Evolutionary conservation across 2,888 invertebrate species (phyloP).

Genomic region (Clusia tigrina): DNA sequence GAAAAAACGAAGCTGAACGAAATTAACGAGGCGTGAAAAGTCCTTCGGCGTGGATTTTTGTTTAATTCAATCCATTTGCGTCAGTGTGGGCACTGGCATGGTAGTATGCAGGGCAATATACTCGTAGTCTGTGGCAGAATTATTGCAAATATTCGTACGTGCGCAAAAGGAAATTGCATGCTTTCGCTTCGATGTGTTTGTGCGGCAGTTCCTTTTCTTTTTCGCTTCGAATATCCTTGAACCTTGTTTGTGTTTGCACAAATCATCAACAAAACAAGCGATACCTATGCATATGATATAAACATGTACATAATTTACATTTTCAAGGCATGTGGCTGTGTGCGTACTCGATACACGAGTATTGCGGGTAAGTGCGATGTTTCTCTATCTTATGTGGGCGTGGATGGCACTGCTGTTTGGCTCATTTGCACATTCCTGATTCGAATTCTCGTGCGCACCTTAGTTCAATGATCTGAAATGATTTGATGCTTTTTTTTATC

Average conservation of each 20-base stretch:
- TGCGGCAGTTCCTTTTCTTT: not conserved
- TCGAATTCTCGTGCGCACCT: not conserved
- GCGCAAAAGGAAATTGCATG: no score
- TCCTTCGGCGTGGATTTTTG: conserved; percentile 34
- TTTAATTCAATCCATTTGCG: conserved; percentile 28
- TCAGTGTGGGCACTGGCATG: not conserved
- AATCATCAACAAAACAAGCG: conserved; percentile 18
- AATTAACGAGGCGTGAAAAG: conserved; percentile 57
- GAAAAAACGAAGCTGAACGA: conserved; percentile 34
- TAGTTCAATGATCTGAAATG: conserved; percentile 11
- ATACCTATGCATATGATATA: not conserved
- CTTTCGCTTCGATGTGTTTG: not conserved
- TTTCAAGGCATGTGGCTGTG: not conserved
- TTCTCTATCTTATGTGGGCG: not conserved
- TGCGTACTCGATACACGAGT: not conserved
- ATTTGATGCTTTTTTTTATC: conserved; percentile 1
- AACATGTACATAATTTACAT: conserved; percentile 20
- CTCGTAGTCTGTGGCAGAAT: not conserved
- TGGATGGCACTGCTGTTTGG: not conserved
- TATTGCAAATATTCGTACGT: not conserved
- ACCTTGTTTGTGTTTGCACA: conserved; percentile 14
- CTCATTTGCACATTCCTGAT: not conserved
- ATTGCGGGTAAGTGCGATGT: not conserved
- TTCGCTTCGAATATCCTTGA: conserved; percentile 8
- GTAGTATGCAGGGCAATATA: not conserved